These are phyloP conservation scores for Trichomycterus rosablanca DNA, from an alignment of 2,113 vertebrate species.

Conservation along the genomic window DNA sequence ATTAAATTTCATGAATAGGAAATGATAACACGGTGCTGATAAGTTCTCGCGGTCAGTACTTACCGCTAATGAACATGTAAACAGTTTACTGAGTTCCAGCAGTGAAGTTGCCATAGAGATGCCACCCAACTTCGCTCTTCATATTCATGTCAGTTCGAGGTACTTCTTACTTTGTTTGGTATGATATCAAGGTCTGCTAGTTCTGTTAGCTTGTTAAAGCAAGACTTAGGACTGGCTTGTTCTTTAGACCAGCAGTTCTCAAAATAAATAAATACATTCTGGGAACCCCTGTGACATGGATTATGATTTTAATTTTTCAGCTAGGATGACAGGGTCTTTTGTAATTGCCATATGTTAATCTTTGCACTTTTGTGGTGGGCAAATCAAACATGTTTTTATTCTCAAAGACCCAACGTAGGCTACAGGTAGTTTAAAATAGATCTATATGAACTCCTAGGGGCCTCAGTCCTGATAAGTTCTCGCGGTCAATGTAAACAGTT, in stretches of 20 bases:
- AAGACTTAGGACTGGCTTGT: too few species aligned
- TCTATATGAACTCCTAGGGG: too few species aligned
- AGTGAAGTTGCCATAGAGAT: constrained; percentile 5
- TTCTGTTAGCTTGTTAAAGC: not conserved
- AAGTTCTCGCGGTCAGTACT: not conserved
- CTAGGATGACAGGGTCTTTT: too few species aligned
- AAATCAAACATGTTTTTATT: too few species aligned
- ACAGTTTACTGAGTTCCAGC: not conserved
- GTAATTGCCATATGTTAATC: too few species aligned
- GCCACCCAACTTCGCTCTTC: not conserved
- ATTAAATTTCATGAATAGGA: constrained; percentile 17
- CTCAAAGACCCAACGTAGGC: too few species aligned
- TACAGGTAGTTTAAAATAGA: too few species aligned
- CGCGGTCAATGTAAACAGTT: constrained; percentile 3
- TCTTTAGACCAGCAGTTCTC: too few species aligned
- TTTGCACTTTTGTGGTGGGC: too few species aligned
- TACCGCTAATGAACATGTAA: constrained; percentile 31
- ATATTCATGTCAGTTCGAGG: not conserved
- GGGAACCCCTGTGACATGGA: too few species aligned
- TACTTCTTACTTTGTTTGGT: not conserved
- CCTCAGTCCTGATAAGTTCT: constrained; percentile 7
- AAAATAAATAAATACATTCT: too few species aligned
- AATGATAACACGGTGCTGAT: constrained; percentile 6
- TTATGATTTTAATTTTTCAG: too few species aligned
- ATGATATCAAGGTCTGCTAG: not conserved